Percentiles rank a stretch among this genome's conserved stretches.
Evolutionary conservation across 2,113 vertebrate genomes (phyloP).

Genomic region (Ancistrus triradiatus): DNA sequence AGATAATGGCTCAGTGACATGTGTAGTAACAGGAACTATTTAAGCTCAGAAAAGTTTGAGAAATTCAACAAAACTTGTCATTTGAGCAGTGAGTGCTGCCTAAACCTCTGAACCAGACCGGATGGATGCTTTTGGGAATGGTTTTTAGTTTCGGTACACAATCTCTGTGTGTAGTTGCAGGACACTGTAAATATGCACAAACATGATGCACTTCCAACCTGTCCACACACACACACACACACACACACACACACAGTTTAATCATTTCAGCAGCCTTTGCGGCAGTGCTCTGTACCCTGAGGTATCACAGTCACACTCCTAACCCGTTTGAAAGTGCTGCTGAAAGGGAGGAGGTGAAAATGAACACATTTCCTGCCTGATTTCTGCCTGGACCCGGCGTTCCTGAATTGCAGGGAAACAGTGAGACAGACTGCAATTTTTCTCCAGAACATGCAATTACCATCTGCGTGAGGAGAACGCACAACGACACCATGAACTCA

Average conservation of each 20-base stretch:
- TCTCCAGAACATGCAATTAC: conserved; percentile 46
- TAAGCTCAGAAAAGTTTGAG: no score
- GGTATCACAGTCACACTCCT: conserved; percentile 24
- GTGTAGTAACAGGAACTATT: no score
- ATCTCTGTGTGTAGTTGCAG: no score
- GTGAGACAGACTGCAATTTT: conserved; percentile 42
- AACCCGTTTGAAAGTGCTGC: conserved; percentile 22
- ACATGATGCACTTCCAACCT: not conserved
- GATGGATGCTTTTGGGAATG: no score
- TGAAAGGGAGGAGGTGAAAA: conserved; percentile 34
- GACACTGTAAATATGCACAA: not conserved
- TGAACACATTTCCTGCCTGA: conserved; percentile 39
- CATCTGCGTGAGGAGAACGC: conserved; percentile 42
- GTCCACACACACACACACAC: not conserved
- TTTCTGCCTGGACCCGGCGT: conserved; percentile 36
- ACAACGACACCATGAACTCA: conserved; percentile 31
- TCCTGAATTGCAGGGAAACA: conserved; percentile 39
- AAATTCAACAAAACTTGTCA: no score
- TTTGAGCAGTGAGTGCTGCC: no score
- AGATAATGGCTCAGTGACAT: no score
- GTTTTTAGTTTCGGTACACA: no score
- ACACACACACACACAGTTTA: not conserved
- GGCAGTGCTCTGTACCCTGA: not conserved
- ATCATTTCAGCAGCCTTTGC: conserved; percentile 11
- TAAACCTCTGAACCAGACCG: no score